Evolutionary conservation across 2,888 invertebrate genomes (phyloP).

Genomic region (Agriopis leucophaearia): DNA sequence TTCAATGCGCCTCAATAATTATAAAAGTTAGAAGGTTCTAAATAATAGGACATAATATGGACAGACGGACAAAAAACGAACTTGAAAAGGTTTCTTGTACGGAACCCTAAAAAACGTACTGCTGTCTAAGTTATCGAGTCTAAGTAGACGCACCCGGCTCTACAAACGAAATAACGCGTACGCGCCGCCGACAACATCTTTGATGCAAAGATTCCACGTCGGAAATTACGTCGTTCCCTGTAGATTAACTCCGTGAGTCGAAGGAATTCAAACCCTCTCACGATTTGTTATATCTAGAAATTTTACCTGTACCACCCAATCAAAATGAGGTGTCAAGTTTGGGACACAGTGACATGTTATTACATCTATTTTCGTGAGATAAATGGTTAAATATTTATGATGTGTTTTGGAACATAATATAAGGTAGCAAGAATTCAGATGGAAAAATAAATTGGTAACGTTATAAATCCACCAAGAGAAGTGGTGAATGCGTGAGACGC

Average conservation of each 20-base stretch:
- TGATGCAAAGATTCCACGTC: conserved; percentile 41
- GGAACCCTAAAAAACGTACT: too few relatives aligned
- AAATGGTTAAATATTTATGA: conserved; percentile 44
- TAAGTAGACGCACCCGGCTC: not conserved
- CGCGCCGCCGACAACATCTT: conserved; percentile 20
- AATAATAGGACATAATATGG: too few relatives aligned
- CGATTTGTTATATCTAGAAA: conserved; percentile 22
- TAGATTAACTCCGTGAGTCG: conserved; percentile 47
- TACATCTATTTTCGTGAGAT: conserved; percentile 31
- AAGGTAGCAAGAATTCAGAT: conserved; percentile 19
- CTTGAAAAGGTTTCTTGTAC: too few relatives aligned
- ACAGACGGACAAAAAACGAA: too few relatives aligned
- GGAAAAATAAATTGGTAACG: conserved; percentile 25
- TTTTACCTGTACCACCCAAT: conserved; percentile 28
- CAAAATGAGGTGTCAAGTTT: conserved; percentile 41
- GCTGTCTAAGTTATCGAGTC: too few relatives aligned
- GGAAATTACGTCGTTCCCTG: conserved; percentile 50
- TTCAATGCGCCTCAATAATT: too few relatives aligned
- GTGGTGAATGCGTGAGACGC: conserved; percentile 2
- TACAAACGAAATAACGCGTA: conserved; percentile 4
- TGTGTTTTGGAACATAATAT: conserved; percentile 23
- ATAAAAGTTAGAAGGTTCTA: too few relatives aligned
- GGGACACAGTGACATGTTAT: conserved; percentile 40
- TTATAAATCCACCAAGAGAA: conserved; percentile 9
- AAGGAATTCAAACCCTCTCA: conserved; percentile 38